Evolutionary conservation across 2,888 invertebrate species (phyloP).

Genomic region (Napeogenes sylphis): DNA sequence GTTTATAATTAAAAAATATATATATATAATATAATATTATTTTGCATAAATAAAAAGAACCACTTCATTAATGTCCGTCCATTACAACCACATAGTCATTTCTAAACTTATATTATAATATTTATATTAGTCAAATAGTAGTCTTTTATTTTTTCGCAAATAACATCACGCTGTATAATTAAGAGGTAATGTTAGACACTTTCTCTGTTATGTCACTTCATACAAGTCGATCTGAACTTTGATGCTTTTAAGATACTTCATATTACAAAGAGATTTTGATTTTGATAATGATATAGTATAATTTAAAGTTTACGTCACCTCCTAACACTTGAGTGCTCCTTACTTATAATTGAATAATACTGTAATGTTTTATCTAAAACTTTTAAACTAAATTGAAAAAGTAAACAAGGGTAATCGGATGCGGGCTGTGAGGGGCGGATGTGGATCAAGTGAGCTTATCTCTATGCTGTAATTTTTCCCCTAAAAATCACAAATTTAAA

Average conservation of each 20-base stretch:
- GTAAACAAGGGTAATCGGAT: conserved; percentile 43
- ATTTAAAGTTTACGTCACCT: conserved; percentile 35
- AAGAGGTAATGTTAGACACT: conserved; percentile 25
- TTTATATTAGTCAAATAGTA: background rate
- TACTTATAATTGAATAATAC: conserved; percentile 6
- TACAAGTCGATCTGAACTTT: conserved; percentile 24
- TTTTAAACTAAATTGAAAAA: conserved; percentile 6
- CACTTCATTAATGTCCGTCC: too few species aligned
- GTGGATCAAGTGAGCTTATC: conserved; percentile 21
- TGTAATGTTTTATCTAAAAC: conserved; percentile 9
- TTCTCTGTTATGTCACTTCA: conserved; percentile 42
- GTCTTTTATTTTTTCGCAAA: conserved; percentile 2
- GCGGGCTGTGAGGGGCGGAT: conserved; percentile 49
- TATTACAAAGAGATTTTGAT: conserved; percentile 30
- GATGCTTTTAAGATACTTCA: conserved; percentile 46
- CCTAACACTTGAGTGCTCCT: conserved; percentile 4
- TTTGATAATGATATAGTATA: conserved; percentile 33
- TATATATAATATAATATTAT: too few species aligned
- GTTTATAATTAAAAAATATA: too few species aligned
- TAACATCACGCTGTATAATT: background rate
- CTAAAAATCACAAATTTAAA: too few species aligned
- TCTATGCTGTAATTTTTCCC: background rate
- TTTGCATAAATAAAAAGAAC: too few species aligned
- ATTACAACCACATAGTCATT: too few species aligned
- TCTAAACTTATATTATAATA: background rate